Conservation (phyloP, 2,113 vertebrate genomes). For the Thymallus thymallus region DNA sequence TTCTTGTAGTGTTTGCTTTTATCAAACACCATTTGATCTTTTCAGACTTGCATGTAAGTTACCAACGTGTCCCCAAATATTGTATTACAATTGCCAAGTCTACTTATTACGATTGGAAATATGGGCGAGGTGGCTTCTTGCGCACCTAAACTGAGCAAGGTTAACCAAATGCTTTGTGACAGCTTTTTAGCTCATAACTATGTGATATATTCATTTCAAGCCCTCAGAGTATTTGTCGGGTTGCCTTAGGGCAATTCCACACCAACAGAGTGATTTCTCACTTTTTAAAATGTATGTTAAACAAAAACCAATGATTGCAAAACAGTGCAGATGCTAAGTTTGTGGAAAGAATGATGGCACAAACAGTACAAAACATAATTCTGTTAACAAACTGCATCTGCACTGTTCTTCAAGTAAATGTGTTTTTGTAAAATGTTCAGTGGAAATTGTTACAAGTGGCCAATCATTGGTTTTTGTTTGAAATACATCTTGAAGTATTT, state of each 20-base stretch:
- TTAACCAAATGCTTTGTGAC: conserved; percentile 40
- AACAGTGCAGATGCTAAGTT: too few species aligned
- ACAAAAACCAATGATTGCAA: too few species aligned
- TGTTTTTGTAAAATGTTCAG: too few species aligned
- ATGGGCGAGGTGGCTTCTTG: background rate
- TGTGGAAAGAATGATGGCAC: too few species aligned
- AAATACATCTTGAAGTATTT: background rate
- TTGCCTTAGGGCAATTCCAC: too few species aligned
- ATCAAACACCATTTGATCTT: background rate
- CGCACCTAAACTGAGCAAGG: conserved; percentile 10
- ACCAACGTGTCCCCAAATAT: background rate
- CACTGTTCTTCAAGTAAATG: too few species aligned
- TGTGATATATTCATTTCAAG: conserved; percentile 30
- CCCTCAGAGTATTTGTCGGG: background rate
- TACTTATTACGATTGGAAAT: background rate
- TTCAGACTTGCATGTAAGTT: background rate
- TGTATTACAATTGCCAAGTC: background rate
- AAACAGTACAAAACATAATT: too few species aligned
- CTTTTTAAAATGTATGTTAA: too few species aligned
- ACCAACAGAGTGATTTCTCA: too few species aligned
- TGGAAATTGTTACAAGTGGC: too few species aligned
- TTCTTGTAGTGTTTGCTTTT: conserved; percentile 4
- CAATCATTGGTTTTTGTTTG: too few species aligned
- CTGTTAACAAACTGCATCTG: too few species aligned
- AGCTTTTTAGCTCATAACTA: conserved; percentile 33